phyloP scores from a whole-genome alignment of 2,888 invertebrate genomes.

The Lepidonotus clava region DNA sequence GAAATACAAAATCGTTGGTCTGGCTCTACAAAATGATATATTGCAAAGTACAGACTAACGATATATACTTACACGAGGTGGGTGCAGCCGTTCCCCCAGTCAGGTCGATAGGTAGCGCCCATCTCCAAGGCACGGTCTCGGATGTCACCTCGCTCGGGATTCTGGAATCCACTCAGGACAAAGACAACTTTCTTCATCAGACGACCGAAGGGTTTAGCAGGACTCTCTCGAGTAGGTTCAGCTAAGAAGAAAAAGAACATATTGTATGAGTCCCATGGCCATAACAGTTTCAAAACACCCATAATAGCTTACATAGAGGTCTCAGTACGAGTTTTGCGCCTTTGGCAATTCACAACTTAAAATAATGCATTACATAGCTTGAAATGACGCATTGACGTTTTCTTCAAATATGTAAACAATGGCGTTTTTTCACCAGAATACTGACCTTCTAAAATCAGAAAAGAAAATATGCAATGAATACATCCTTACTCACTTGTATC shows the following conservation, averaged over 20 bases:
- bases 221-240: slow-evolving; percentile 70
- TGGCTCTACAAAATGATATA: neutral
- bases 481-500: too few relatives aligned
- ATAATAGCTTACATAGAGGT: too few relatives aligned
- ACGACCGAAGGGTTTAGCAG: slow-evolving; percentile 58
- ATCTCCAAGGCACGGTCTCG: slow-evolving; percentile 87
- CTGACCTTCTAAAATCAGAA: too few relatives aligned
- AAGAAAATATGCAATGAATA: too few relatives aligned
- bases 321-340: too few relatives aligned
- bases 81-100: slow-evolving; percentile 89
- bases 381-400: too few relatives aligned
- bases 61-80: slow-evolving; percentile 93
- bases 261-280: too few relatives aligned
- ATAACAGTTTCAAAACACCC: too few relatives aligned
- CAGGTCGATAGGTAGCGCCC: slow-evolving; percentile 89
- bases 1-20: neutral
- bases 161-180: slow-evolving; percentile 92
- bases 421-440: too few relatives aligned
- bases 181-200: slow-evolving; percentile 83
- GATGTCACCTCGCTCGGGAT: slow-evolving; percentile 87
- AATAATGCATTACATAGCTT: too few relatives aligned
- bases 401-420: too few relatives aligned
- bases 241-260: slow-evolving; percentile 65
- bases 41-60: neutral
- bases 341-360: too few relatives aligned